phyloP scores from a whole-genome alignment of 64 coral and sea anemone genomes.

The Acropora tenuis region DNA sequence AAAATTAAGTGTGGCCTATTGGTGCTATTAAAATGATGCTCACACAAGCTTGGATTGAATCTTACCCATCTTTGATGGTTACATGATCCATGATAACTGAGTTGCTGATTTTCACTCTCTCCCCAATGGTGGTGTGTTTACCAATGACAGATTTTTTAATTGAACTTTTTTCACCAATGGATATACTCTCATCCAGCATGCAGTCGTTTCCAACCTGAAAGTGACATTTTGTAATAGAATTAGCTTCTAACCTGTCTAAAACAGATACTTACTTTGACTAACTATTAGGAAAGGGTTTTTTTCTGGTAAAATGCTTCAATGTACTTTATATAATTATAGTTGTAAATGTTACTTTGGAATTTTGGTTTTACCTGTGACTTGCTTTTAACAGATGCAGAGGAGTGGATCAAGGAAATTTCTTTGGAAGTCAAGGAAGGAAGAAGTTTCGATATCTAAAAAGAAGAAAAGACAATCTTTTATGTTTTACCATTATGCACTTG shows the following conservation, averaged over 20 bases:
- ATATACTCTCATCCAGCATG: slow-evolving; percentile 95
- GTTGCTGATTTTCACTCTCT: slow-evolving; percentile 96
- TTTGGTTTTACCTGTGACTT: slow-evolving; percentile 77
- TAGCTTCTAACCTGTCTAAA: neutral
- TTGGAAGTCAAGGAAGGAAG: slow-evolving; percentile 66
- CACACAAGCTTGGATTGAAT: too few relatives aligned
- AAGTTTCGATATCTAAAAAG: slow-evolving; percentile 71
- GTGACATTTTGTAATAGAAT: neutral
- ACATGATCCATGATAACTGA: slow-evolving; percentile 99
- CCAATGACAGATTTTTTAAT: slow-evolving; percentile 98
- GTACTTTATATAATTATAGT: too few relatives aligned
- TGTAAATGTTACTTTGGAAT: too few relatives aligned
- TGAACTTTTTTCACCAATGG: slow-evolving; percentile 92
- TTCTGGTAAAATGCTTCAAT: too few relatives aligned
- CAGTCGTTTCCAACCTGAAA: slow-evolving; percentile 93
- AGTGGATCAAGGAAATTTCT: slow-evolving; percentile 79
- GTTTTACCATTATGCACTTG: too few relatives aligned
- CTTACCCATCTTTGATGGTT: slow-evolving; percentile 97
- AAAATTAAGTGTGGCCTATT: too few relatives aligned
- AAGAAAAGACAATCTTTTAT: neutral
- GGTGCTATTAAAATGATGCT: too few relatives aligned
- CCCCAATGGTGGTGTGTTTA: slow-evolving; percentile 94
- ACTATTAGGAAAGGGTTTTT: too few relatives aligned
- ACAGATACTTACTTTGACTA: too few relatives aligned
- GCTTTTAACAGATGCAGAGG: slow-evolving; percentile 70